Base-by-base conservation (phyloP, 2,113 vertebrate genomes). In the Fulmarus glacialis region DNA sequence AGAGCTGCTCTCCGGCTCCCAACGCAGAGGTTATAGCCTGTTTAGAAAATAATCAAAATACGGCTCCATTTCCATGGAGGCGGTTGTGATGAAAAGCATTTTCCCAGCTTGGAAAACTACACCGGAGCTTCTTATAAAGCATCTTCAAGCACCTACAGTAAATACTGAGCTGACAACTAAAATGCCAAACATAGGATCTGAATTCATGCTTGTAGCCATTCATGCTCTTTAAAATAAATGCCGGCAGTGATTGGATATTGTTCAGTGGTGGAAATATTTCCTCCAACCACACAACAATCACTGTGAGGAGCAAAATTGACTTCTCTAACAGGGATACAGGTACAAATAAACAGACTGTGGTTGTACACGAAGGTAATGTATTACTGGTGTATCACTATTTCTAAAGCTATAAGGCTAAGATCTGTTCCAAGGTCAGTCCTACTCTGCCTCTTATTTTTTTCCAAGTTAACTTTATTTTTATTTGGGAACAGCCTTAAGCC, bases 151-250 rank as follows among this genome's bases (percentile, higher is more conserved):
- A 66, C 59, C 96, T 80, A 17, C 34, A 2, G 53, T 97, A 93
- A 98, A 96, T 93, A 89, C 40, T 12, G 92, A 90, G 80, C 96
- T 97, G 95, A 85, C 95, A 94, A 82, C 53, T 50, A 8, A 55
- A 94, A 83, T 40, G 43, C 71, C 92, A 75, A 93, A 86, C 70
- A 47, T 20, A 63, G 45, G 45, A 66, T 95, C 38, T 85, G 88
- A 96, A 93, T 93, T 96, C 89, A 53, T 92, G 66, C 93, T 91
- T 74, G 90, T 45, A 68, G 72, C 36, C 72, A 92, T 95, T 97
- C 95, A 95, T 94, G 94, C 95, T 62, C 90, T 94, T 94, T 47
- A 81, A 95, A 96, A 97, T 67, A 97, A 98, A 97, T 63, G 89
- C 91, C 82, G 53, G 94, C 85, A 81, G 56, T 89, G 97, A 97